Base-by-base conservation (phyloP, 2,113 vertebrate genomes). In the Callopanchax toddi region DNA sequence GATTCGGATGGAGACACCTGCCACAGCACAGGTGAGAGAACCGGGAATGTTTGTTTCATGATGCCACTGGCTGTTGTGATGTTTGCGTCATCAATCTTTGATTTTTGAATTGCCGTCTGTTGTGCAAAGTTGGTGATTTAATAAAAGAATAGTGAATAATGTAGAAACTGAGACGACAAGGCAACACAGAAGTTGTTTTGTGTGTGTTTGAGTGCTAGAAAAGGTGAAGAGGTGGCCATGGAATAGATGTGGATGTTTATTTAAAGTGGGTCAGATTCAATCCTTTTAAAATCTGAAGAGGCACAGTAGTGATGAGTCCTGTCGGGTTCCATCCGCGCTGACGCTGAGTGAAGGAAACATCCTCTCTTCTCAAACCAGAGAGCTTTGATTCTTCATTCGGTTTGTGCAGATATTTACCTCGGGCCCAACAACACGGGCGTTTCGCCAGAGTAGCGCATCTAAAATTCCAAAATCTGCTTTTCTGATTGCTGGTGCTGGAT, bases 1-100 rank as follows among this genome's bases (percentile, higher is more conserved):
- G 93, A 92, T 57, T 78, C 88, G 6, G 96, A 99, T 21, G 97
- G 95, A 40, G 94, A 97, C 88, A 96, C 79, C 72, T 99, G 97
- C 65, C 73, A 94, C 76, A 98, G 94, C 82, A 91, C 92, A 29
- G 95, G 97, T 98, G 91, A 89, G 50, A 15, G 12, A 58, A 1
- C 3, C 3, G 5, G 6, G 23, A 60, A 37, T 67, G 46, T 75
- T 71, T 72, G 45, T 36, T 68, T 65, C 8, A 37, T 22, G 29
- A 55, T 49, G 39, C 54, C 18, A 18, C 17, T 23, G 63, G 44
- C 55, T 58, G 23, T 20, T 5, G 3, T 51, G 57, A 36, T 26
- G 20, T 29, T 10, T 2, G 11, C 64, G 12, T 23, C 12, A 18
- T 17, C 29, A 29, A 12, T 26, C 0, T 60, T 64, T 58, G 13